These are phyloP conservation scores for Ptilodon capucinus DNA, from an alignment of 2,888 invertebrate species.

Conservation along the genomic window DNA sequence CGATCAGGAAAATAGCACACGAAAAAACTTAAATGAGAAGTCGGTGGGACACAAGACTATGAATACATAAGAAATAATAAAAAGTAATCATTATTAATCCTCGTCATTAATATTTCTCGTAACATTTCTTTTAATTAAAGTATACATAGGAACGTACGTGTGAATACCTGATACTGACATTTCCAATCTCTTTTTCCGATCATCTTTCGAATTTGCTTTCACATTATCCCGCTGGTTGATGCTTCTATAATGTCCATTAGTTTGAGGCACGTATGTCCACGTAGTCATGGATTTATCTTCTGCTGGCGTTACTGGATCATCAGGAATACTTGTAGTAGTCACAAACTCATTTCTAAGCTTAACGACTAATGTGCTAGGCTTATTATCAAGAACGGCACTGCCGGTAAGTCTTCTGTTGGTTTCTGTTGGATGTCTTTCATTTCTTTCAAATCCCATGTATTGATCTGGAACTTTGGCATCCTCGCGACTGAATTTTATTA, in stretches of 20 bases:
- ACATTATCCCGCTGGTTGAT: constrained; percentile 47
- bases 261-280: constrained; percentile 64
- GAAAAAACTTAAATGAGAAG: constrained; percentile 19
- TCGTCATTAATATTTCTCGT: not conserved
- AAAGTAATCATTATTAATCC: not conserved
- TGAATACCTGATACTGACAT: constrained; percentile 50
- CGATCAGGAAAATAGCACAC: constrained; percentile 25
- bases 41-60: constrained; percentile 40
- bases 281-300: constrained; percentile 34
- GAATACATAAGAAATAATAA: constrained; percentile 5
- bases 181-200: constrained; percentile 60
- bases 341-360: constrained; percentile 55
- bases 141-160: constrained; percentile 59
- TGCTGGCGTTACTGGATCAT: constrained; percentile 9
- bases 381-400: constrained; percentile 18
- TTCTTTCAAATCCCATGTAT: constrained; percentile 41
- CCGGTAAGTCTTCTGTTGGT: constrained; percentile 20
- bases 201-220: constrained; percentile 47
- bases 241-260: constrained; percentile 71
- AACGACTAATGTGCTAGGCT: constrained; percentile 43
- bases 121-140: constrained; percentile 58
- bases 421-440: constrained; percentile 20
- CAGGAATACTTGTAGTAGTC: constrained; percentile 25
- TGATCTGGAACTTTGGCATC: constrained; percentile 70
- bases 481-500: constrained; percentile 65